Evolutionary conservation across 1,140 invertebrate species (phyloP), one percentile per base, ranked within the genome.

Genomic region (Camponotus vicinus): DNA sequence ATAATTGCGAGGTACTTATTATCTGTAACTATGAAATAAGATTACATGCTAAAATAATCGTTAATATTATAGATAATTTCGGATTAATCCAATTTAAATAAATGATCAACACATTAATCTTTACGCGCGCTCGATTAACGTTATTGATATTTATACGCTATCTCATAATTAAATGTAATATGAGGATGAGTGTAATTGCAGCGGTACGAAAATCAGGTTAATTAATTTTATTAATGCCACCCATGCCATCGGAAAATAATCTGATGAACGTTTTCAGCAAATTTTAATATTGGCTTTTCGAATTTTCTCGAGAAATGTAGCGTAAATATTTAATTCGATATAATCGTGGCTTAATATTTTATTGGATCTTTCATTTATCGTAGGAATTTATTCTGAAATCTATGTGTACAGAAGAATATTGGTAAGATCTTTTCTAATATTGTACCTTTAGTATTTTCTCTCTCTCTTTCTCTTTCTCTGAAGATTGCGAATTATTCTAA

Each of bases 191-290:
- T 45, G 45, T 37, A 55, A 55, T 45, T 70, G 66, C 49, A 70
- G 21, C 37, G 78, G 42, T 40, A 42, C 49, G 76, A 49, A 80
- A 80, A 80, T 71, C 66, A 42, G 34, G 52, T 55, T 49, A 57
- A 80, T 80, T 80, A 80, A 80, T 70, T 70, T 70, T n/a, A 69
- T 80, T 80, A 80, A 80, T 80, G 59, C 34, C 59, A 82, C 13
- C 40, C 15, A 61, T 18, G 42, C 45, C 76, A 69, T 79, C 75
- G 49, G 73, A 67, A 85, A 78, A 78, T 59, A 37, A 85, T 78
- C 79, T 52, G 40, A 64, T 66, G n/a, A 67, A 45, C 52, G 52
- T 27, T 69, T 45, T 55, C 27, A 32, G 18, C 45, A 70, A 55
- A 59, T 80, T 80, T 80, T 71, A 80, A 85, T 80, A 49, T 59